Percentiles rank a stretch among this genome's conserved stretches.
Evolutionary conservation across 2,797 vertebrate species (phyloP).

Genomic region (Siniperca obscura): DNA sequence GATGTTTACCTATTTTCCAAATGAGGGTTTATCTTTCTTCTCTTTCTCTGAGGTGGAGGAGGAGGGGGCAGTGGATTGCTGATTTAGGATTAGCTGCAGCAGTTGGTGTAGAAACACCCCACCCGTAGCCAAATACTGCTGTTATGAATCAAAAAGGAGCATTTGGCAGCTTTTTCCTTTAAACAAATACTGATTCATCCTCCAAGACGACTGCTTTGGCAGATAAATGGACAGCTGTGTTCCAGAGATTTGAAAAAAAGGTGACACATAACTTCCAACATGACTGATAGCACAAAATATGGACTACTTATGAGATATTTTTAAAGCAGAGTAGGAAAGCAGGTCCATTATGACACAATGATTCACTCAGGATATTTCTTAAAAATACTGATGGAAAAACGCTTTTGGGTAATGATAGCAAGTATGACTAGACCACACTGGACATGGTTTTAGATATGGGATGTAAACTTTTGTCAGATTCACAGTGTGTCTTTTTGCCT

Average conservation of each 20-base stretch:
- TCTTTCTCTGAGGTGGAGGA: conserved; percentile 20
- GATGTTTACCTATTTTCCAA: conserved; percentile 77
- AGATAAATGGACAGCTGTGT: conserved; percentile 40
- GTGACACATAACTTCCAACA: neutral
- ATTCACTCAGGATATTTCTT: conserved; percentile 1
- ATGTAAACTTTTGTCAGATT: conserved; percentile 31
- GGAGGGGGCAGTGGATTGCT: neutral
- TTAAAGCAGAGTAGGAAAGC: conserved; percentile 4
- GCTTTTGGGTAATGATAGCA: conserved; percentile 9
- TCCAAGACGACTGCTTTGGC: conserved; percentile 35
- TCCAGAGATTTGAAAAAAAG: conserved; percentile 31
- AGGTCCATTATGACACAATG: conserved; percentile 3
- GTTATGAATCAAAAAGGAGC: conserved; percentile 40
- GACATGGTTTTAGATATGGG: conserved; percentile 20
- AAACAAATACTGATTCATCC: conserved; percentile 52
- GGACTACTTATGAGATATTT: conserved; percentile 15
- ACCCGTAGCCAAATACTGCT: conserved; percentile 31
- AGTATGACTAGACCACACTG: neutral
- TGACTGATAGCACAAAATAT: conserved; percentile 34
- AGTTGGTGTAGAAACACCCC: conserved; percentile 9
- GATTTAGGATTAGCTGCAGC: conserved; percentile 29
- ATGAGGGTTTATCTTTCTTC: conserved; percentile 58
- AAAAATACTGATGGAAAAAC: neutral
- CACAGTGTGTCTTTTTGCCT: conserved; percentile 46
- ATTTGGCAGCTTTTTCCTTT: conserved; percentile 44